These are phyloP conservation scores for Colostygia pectinataria DNA, from an alignment of 2,888 invertebrate genomes.

Conservation along the genomic window DNA sequence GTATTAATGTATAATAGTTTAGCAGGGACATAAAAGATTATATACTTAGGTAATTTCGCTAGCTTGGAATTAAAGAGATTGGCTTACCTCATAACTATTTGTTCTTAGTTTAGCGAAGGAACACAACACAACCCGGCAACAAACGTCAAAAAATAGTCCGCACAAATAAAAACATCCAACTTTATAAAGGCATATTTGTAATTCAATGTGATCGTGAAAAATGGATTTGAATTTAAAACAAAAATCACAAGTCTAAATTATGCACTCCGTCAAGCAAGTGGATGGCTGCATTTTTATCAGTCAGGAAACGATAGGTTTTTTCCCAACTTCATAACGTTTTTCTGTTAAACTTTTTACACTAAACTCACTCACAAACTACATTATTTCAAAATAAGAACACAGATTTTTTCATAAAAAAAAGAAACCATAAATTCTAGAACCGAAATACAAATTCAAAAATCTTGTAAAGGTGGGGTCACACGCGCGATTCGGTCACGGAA, in stretches of 20 bases:
- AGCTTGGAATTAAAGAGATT: too few relatives aligned
- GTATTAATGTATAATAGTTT: too few relatives aligned
- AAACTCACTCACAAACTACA: not conserved
- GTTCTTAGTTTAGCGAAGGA: conserved; percentile 24
- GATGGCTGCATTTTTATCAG: conserved; percentile 57
- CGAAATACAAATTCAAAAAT: conserved; percentile 13
- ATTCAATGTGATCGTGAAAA: conserved; percentile 78
- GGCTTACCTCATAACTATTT: conserved; percentile 62
- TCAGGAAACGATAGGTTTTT: conserved; percentile 6
- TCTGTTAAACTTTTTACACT: not conserved
- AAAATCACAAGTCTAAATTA: conserved; percentile 62
- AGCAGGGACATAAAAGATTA: too few relatives aligned
- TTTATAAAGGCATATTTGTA: conserved; percentile 79
- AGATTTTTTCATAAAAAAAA: not conserved
- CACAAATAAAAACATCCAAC: conserved; percentile 61
- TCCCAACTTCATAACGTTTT: not conserved
- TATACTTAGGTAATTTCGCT: too few relatives aligned
- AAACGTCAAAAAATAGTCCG: conserved; percentile 65
- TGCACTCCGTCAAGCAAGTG: conserved; percentile 63
- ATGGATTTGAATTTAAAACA: conserved; percentile 64
- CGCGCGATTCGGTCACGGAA: conserved; percentile 36
- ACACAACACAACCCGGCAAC: conserved; percentile 59
- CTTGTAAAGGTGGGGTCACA: conserved; percentile 47
- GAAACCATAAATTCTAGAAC: not conserved
- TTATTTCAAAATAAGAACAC: not conserved